Base-by-base conservation (phyloP, 2,888 invertebrate genomes). In the Cheilosia vernalis region DNA sequence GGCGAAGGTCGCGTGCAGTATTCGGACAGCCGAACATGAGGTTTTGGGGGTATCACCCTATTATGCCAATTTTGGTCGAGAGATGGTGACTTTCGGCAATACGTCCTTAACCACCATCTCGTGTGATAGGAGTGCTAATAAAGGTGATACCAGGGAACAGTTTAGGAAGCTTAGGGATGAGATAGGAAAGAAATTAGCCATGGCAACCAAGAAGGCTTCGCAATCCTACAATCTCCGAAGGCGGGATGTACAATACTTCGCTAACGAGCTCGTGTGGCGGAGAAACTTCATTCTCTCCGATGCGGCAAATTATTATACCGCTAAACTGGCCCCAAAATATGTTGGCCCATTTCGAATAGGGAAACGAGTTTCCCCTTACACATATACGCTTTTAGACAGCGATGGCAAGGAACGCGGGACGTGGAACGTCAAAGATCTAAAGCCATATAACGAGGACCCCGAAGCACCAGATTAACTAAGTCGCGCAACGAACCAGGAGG, bases 391-490 rank as follows among this genome's bases (percentile, higher is more conserved):
- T 5, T 19, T 9, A 2, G 63, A 47, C 3, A 19, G 6, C 2
- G 30, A 17, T 17, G 66, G 66, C 2, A 24, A 53, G 19, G 37
- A 53, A 21, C 40, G 15, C 19, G 67, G 67, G 9, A 40, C 21
- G n/a, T 55, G 67, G 55, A 53, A 67, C 9, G 24, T 37, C 3
- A 55, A 67, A n/a, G 67, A 67, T 24, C 21, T 67, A 5, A 67
- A 67, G 4, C 19, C 7, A 6, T 15, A 27, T 2, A 7, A 40
- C 15, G 21, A 60, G 40, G 40, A 42, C 40, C 40, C 40, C 4
- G 40, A 40, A 40, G 3, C 30, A 30, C 30, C 30, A 30, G 30
- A 15, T 3, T 10, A 40, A 15, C 40, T 15, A 4, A 40, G 40
- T 40, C 40, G 15, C 40, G 15, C 40, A 42, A 4, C 40, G 13